phyloP scores from a whole-genome alignment of 1,140 invertebrate species.

The Phortica variegata region DNA sequence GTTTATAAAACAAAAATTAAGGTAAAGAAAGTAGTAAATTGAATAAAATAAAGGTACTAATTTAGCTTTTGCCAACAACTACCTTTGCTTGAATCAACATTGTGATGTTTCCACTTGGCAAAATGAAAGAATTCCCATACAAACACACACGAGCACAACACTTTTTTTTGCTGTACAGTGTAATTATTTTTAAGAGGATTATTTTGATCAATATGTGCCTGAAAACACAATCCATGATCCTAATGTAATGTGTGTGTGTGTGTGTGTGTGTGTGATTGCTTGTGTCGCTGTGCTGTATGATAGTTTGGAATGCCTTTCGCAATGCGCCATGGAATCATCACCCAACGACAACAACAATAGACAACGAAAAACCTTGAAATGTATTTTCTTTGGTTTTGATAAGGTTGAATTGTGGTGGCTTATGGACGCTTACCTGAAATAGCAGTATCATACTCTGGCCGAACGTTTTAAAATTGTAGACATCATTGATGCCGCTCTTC shows the following conservation, averaged over 20 bases:
- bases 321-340: conserved; percentile 49
- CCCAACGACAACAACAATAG: conserved; percentile 58
- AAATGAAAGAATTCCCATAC: conserved; percentile 2
- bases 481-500: conserved; percentile 90
- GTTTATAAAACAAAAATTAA: conserved; percentile 18
- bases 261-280: conserved; percentile 6
- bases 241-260: no score
- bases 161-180: no score
- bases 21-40: conserved; percentile 5
- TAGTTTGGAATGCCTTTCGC: background rate
- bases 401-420: conserved; percentile 49
- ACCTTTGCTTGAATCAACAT: conserved; percentile 56
- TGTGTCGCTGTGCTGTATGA: background rate
- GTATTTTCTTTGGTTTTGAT: no score
- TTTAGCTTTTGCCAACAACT: conserved; percentile 58
- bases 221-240: no score
- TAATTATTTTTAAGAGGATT: background rate
- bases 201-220: no score
- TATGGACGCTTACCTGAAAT: conserved; percentile 75
- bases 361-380: conserved; percentile 55
- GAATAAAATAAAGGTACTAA: conserved; percentile 48
- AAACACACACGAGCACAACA: no score
- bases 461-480: conserved; percentile 99
- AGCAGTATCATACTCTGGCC: conserved; percentile 96
- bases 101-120: conserved; percentile 52